Percentiles rank a stretch among this genome's conserved stretches.
phyloP scores from a whole-genome alignment of 2,113 vertebrate species.

The Colinus virginianus region DNA sequence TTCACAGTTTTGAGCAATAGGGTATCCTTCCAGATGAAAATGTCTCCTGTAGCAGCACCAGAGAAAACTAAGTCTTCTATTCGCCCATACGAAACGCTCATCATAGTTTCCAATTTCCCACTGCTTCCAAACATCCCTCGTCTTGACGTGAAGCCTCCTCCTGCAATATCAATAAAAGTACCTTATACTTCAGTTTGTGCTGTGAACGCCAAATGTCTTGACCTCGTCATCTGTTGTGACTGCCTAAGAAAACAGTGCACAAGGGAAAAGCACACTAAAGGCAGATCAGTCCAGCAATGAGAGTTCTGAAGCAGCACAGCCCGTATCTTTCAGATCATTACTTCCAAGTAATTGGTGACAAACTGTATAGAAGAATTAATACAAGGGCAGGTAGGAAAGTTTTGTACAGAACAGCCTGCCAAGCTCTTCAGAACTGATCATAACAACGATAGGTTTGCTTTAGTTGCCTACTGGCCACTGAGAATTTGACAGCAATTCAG shows the following conservation, averaged over 20 bases:
- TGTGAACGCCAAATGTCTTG: neutral
- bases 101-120: conserved; percentile 94
- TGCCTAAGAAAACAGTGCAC: neutral
- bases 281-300: neutral
- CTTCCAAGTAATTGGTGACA: neutral
- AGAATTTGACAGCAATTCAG: neutral
- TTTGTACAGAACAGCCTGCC: neutral
- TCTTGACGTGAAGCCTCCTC: conserved; percentile 93
- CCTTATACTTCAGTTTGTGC: neutral
- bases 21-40: conserved; percentile 95
- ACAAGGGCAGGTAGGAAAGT: neutral
- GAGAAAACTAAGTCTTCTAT: conserved; percentile 93
- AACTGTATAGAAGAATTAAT: neutral
- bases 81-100: conserved; percentile 92
- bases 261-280: neutral
- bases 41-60: conserved; percentile 93
- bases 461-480: neutral
- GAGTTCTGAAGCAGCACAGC: neutral
- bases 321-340: neutral
- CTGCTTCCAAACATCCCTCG: conserved; percentile 90
- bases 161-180: conserved; percentile 68
- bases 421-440: neutral
- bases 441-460: neutral
- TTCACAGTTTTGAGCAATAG: conserved; percentile 93
- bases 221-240: neutral